A percentile compares a stretch with the other conserved stretches of the same genome.
phyloP scores from a whole-genome alignment of 2,888 invertebrate genomes.

The Himalopsyche kuldschensis region DNA sequence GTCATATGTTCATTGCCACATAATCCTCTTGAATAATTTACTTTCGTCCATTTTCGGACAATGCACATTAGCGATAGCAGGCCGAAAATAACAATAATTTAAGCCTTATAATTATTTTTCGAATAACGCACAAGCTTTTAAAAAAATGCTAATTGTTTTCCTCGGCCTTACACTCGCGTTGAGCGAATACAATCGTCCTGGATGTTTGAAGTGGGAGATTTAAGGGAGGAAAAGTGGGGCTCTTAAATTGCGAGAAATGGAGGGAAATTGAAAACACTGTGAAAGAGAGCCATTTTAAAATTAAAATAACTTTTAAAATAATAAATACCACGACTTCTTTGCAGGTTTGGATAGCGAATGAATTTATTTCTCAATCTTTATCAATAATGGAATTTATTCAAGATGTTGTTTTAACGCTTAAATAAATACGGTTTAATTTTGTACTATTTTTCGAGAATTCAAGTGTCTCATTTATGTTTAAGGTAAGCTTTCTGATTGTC shows the following conservation, averaged over 20 bases:
- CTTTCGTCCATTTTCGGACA: constrained; percentile 13
- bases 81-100: neutral
- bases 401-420: neutral
- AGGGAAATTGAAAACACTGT: neutral
- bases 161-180: neutral
- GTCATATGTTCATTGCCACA: neutral
- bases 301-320: neutral
- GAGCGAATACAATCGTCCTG: constrained; percentile 6
- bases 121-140: neutral
- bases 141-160: neutral
- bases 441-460: neutral
- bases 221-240: neutral
- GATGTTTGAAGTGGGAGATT: constrained; percentile 4
- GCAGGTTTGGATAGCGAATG: neutral
- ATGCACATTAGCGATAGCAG: constrained; percentile 3
- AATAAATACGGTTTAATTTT: neutral
- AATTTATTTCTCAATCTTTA: neutral
- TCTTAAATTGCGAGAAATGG: neutral
- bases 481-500: neutral
- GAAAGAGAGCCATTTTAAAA: neutral
- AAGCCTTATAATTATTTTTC: constrained; percentile 13
- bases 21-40: constrained; percentile 6
- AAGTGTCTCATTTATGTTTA: neutral
- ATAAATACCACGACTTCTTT: neutral
- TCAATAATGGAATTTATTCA: neutral